Conservation (phyloP, 2,888 invertebrate species). For the Heteromurus nitidus region DNA sequence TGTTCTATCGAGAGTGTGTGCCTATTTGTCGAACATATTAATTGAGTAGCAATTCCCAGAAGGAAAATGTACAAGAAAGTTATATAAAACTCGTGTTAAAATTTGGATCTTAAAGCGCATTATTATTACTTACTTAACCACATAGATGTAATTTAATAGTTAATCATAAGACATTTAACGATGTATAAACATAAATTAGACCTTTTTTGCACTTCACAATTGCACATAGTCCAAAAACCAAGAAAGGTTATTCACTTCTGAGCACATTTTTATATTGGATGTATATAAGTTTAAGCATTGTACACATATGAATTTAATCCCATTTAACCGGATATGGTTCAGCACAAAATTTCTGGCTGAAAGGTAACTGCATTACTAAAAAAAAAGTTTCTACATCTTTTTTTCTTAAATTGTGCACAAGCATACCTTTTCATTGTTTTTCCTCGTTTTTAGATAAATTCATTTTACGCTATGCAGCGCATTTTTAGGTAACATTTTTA, state of each 20-base stretch:
- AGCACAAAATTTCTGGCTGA: constrained; percentile 14
- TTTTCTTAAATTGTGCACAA: not conserved
- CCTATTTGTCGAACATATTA: not conserved
- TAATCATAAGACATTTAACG: too few species aligned
- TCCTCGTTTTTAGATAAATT: not conserved
- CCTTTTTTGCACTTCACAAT: too few species aligned
- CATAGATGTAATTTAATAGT: too few species aligned
- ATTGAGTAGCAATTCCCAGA: not conserved
- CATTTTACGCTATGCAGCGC: constrained; percentile 7
- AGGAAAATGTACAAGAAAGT: too few species aligned
- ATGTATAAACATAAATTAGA: too few species aligned
- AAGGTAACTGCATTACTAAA: too few species aligned
- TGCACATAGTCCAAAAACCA: not conserved
- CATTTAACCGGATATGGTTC: not conserved
- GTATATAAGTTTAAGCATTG: not conserved
- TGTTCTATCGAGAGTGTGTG: not conserved
- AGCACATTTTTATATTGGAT: constrained; percentile 32
- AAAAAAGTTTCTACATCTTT: not conserved
- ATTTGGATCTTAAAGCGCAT: too few species aligned
- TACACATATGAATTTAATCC: not conserved
- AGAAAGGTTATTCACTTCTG: constrained; percentile 39
- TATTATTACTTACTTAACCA: too few species aligned
- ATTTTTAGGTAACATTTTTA: constrained; percentile 10
- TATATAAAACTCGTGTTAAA: too few species aligned
- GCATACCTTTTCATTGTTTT: not conserved